A percentile compares a stretch with the other conserved stretches of the same genome.
phyloP scores from a whole-genome alignment of 2,113 vertebrate species.

The Leiothrix lutea region DNA sequence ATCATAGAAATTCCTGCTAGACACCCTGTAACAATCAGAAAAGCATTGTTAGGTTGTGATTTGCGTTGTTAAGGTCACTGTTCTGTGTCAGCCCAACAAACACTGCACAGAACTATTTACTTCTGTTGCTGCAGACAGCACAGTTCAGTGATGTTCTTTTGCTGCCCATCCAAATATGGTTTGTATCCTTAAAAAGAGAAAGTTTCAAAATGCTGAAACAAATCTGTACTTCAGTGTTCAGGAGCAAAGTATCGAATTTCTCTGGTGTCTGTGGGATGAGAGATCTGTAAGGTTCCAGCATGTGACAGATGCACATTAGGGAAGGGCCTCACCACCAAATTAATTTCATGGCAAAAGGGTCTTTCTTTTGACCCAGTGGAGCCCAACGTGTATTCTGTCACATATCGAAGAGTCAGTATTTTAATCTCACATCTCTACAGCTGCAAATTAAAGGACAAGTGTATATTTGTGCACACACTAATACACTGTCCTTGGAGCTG shows the following conservation, averaged over 20 bases:
- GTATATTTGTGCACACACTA: background rate
- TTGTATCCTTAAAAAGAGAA: background rate
- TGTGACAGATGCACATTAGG: rapidly evolving
- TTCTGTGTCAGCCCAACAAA: background rate
- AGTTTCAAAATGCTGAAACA: background rate
- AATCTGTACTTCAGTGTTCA: background rate
- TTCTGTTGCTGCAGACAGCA: background rate
- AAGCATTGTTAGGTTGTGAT: background rate
- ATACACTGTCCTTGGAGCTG: background rate
- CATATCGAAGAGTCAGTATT: rapidly evolving
- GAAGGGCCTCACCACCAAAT: background rate
- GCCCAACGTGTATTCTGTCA: background rate
- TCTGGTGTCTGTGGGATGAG: background rate
- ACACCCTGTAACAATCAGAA: constrained; percentile 81
- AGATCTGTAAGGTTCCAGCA: background rate
- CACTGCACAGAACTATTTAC: background rate
- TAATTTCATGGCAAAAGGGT: background rate
- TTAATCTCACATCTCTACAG: background rate
- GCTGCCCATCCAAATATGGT: background rate
- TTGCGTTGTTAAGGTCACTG: background rate
- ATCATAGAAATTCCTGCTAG: constrained; percentile 97
- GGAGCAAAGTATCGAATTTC: background rate
- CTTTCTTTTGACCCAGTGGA: background rate
- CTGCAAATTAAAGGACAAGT: background rate
- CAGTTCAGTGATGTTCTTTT: background rate